Percentiles rank a stretch among this genome's conserved stretches.
These are phyloP conservation scores for Plectropomus leopardus DNA, from an alignment of 2,113 vertebrate genomes.

Conservation along the genomic window DNA sequence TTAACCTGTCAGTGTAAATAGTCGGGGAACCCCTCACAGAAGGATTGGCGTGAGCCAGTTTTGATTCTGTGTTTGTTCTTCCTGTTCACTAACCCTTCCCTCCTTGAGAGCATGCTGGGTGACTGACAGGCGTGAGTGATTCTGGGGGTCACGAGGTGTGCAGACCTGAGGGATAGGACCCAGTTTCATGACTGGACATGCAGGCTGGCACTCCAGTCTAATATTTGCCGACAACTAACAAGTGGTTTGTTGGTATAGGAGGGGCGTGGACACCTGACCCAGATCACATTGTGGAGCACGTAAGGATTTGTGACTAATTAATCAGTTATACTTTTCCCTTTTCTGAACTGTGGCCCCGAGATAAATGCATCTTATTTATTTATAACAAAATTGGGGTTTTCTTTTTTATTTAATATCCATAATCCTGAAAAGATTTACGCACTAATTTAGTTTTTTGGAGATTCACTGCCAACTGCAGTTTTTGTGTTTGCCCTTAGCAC, in stretches of 20 bases:
- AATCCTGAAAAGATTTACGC: background rate
- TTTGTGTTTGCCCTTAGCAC: background rate
- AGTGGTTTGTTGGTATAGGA: constrained; percentile 50
- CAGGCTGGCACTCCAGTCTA: constrained; percentile 46
- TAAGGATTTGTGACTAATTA: constrained; percentile 38
- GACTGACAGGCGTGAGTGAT: constrained; percentile 73
- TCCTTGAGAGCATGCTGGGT: constrained; percentile 28
- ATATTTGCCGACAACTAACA: constrained; percentile 67
- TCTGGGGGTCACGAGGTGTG: constrained; percentile 42
- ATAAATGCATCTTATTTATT: constrained; percentile 5
- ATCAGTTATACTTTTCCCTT: constrained; percentile 23
- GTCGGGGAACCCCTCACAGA: constrained; percentile 30
- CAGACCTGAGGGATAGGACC: constrained; percentile 47
- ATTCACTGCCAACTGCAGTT: background rate
- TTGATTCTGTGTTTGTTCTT: constrained; percentile 65
- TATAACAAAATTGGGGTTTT: background rate
- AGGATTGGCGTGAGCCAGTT: constrained; percentile 35
- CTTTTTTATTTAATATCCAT: background rate
- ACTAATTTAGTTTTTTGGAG: background rate
- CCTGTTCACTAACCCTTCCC: constrained; percentile 16
- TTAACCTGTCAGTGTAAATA: constrained; percentile 45
- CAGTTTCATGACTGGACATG: constrained; percentile 64
- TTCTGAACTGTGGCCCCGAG: background rate
- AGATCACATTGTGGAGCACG: constrained; percentile 11
- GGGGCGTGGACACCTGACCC: constrained; percentile 44